Evolutionary conservation across 2,797 vertebrate species (phyloP).

Genomic region (Salarias fasciatus): DNA sequence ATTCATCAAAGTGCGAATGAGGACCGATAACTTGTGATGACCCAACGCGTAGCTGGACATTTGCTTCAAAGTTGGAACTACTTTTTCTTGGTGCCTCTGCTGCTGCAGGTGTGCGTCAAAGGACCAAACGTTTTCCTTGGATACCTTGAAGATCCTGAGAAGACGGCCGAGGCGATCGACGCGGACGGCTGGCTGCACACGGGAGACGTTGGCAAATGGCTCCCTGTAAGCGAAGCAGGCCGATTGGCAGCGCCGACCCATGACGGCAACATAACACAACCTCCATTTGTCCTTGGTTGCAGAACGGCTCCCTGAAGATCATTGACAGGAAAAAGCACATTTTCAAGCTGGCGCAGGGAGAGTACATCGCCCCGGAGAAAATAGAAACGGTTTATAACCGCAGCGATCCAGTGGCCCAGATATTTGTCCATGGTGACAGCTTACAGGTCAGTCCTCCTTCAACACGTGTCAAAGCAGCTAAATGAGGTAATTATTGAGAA

Average conservation of each 20-base stretch:
- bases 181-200: conserved; percentile 96
- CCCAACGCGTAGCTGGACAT: background rate
- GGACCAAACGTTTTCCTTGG: conserved; percentile 94
- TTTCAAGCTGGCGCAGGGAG: conserved; percentile 98
- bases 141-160: conserved; percentile 93
- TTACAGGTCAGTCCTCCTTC: conserved; percentile 85
- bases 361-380: conserved; percentile 98
- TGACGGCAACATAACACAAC: too few relatives aligned
- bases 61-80: background rate
- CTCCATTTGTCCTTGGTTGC: conserved; percentile 38
- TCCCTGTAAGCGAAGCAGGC: conserved; percentile 85
- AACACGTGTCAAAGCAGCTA: too few relatives aligned
- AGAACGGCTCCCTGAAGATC: conserved; percentile 97
- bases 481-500: too few relatives aligned
- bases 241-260: background rate
- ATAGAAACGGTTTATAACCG: conserved; percentile 92
- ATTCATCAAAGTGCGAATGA: too few relatives aligned
- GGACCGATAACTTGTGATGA: too few relatives aligned
- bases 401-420: conserved; percentile 90
- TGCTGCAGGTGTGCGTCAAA: conserved; percentile 92
- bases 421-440: conserved; percentile 95
- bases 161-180: conserved; percentile 90
- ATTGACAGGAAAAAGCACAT: conserved; percentile 98
- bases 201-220: conserved; percentile 96
- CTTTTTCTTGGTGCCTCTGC: background rate